Conservation (phyloP, 2,113 vertebrate genomes). For the Daphoenositta chrysoptera region DNA sequence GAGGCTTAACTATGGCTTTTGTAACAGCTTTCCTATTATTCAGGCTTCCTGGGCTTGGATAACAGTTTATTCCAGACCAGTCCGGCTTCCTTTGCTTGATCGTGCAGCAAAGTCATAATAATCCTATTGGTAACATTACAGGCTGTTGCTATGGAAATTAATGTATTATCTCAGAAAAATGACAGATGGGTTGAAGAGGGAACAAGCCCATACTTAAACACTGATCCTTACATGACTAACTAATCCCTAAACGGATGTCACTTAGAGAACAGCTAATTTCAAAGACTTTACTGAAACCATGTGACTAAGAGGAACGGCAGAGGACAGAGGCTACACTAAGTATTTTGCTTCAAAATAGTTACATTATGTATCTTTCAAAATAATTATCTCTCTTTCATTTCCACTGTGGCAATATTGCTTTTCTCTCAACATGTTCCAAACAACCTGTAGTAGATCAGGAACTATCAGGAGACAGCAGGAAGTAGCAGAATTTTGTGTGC, state of each 20-base stretch:
- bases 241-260: slow-evolving; percentile 50
- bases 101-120: slow-evolving; percentile 14
- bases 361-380: not conserved
- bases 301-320: not conserved
- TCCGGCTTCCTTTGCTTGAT: slow-evolving; percentile 23
- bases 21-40: not conserved
- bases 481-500: not conserved
- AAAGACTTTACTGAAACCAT: not conserved
- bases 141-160: slow-evolving; percentile 61
- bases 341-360: not conserved
- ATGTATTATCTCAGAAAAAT: slow-evolving; percentile 57
- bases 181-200: slow-evolving; percentile 61
- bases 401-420: not conserved
- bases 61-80: slow-evolving; percentile 17
- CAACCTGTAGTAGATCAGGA: not conserved
- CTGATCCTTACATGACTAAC: slow-evolving; percentile 52
- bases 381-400: not conserved
- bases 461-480: not conserved
- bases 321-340: not conserved
- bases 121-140: slow-evolving; percentile 47
- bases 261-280: slow-evolving; percentile 56
- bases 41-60: not conserved
- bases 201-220: slow-evolving; percentile 44
- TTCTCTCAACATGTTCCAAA: not conserved
- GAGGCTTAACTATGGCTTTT: not conserved